These are phyloP conservation scores for Drosophila tani DNA, from an alignment of 1,140 invertebrate species.

Conservation along the genomic window DNA sequence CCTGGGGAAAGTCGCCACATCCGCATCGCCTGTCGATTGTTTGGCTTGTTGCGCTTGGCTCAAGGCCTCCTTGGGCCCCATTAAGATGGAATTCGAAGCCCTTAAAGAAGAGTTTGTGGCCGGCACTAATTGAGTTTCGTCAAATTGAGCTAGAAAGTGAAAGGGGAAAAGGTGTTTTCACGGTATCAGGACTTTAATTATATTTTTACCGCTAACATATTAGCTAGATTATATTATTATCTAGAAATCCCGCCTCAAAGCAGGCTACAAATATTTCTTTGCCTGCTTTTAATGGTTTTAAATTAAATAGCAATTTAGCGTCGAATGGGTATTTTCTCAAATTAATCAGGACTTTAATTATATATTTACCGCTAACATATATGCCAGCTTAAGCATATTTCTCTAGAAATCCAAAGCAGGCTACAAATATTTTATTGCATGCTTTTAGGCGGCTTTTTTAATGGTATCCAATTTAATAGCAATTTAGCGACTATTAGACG, in stretches of 20 bases:
- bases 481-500: not conserved
- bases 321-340: too few relatives aligned
- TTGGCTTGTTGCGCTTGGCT: constrained; percentile 35
- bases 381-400: too few relatives aligned
- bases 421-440: too few relatives aligned
- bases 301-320: not conserved
- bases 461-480: not conserved
- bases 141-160: not conserved
- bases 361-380: too few relatives aligned
- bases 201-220: too few relatives aligned
- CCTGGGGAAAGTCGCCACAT: not conserved
- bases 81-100: constrained; percentile 14
- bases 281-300: not conserved
- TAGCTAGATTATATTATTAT: too few relatives aligned
- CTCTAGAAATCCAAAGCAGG: too few relatives aligned
- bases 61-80: not conserved
- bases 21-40: constrained; percentile 47
- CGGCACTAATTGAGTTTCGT: not conserved
- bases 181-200: too few relatives aligned
- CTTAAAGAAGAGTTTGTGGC: not conserved
- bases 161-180: not conserved
- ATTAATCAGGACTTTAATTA: too few relatives aligned
- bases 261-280: too few relatives aligned
- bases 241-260: too few relatives aligned
- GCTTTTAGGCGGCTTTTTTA: too few relatives aligned